Percentiles rank a stretch among this genome's conserved stretches.
Evolutionary conservation across 2,797 vertebrate genomes (phyloP).

Genomic region (Crax fasciolata): DNA sequence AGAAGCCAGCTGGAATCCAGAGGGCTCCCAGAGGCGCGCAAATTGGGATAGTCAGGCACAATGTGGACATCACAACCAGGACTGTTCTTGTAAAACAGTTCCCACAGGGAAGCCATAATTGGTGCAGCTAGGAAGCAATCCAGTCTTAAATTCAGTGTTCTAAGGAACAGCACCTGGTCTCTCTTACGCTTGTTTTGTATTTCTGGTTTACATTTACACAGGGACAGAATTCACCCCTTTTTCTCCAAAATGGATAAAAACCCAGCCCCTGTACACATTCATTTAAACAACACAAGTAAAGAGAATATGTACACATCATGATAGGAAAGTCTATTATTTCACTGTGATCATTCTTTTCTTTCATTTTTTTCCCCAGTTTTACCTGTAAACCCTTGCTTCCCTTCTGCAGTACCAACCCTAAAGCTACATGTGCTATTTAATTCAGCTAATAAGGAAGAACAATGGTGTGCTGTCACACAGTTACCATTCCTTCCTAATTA

Average conservation of each 20-base stretch:
- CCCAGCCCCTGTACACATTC: background rate
- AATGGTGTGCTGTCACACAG: background rate
- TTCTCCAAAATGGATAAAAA: background rate
- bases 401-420: background rate
- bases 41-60: fast-evolving
- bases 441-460: background rate
- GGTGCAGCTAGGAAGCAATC: background rate
- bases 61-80: fast-evolving
- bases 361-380: background rate
- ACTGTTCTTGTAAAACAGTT: background rate
- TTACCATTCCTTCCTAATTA: background rate
- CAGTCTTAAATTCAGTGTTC: background rate
- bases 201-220: background rate
- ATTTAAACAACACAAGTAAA: background rate
- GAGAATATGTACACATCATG: fast-evolving
- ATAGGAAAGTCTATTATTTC: background rate
- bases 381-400: background rate
- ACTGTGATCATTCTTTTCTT: background rate
- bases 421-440: background rate
- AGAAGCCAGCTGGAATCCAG: background rate
- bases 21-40: background rate
- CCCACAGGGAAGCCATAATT: fast-evolving
- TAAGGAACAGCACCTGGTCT: background rate
- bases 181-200: background rate
- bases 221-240: background rate